These are phyloP conservation scores for Eupeodes luniger DNA, from an alignment of 2,888 invertebrate genomes.

Conservation along the genomic window DNA sequence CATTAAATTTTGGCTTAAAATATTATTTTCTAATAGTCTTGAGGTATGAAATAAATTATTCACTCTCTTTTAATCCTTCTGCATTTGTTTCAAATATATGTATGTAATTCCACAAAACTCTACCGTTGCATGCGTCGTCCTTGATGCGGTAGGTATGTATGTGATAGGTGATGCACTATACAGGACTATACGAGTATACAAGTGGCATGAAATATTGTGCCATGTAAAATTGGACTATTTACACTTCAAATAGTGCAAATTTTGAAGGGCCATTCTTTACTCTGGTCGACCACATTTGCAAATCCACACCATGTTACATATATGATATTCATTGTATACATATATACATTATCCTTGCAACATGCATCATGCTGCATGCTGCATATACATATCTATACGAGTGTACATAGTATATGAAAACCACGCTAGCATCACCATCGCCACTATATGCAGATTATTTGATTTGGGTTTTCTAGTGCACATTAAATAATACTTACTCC, in stretches of 20 bases:
- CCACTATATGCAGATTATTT: slow-evolving; percentile 51
- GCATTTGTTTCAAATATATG: not conserved
- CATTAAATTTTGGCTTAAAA: slow-evolving; percentile 52
- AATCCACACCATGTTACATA: slow-evolving; percentile 2
- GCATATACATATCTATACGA: not conserved
- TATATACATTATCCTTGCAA: not conserved
- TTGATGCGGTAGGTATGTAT: not conserved
- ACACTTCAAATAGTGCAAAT: slow-evolving; percentile 61
- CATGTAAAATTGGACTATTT: slow-evolving; percentile 58
- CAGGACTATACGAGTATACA: not conserved
- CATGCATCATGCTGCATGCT: not conserved
- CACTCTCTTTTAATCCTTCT: slow-evolving; percentile 26
- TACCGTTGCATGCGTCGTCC: no score
- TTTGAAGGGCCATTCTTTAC: slow-evolving; percentile 66
- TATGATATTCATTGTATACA: not conserved
- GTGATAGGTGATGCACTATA: not conserved
- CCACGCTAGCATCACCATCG: slow-evolving; percentile 29
- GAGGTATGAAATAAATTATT: slow-evolving; percentile 42
- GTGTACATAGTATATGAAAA: slow-evolving; percentile 3
- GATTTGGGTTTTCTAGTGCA: slow-evolving; percentile 50
- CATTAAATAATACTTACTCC: slow-evolving; percentile 89
- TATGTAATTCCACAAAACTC: not conserved
- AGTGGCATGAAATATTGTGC: not conserved
- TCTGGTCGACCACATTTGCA: slow-evolving; percentile 57
- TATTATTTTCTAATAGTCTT: slow-evolving; percentile 44